These are phyloP conservation scores for Leucosticte australis DNA, from an alignment of 2,113 vertebrate genomes.

Conservation along the genomic window DNA sequence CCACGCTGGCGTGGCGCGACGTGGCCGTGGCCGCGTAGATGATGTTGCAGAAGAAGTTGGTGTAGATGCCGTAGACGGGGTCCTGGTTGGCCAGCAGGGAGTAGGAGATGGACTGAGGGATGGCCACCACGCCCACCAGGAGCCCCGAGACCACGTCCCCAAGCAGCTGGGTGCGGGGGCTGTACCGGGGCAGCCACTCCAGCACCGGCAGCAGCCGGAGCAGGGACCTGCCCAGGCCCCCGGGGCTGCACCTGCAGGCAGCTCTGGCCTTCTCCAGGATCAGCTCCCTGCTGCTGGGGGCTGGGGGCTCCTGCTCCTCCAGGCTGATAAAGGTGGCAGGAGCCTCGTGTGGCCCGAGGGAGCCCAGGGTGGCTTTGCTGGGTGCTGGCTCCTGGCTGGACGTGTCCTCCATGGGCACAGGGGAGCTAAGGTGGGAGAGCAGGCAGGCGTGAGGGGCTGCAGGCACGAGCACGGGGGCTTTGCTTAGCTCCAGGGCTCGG, in stretches of 20 bases:
- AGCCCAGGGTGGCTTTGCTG: not conserved
- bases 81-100: slow-evolving; percentile 67
- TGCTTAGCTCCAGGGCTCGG: not conserved
- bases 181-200: slow-evolving; percentile 56
- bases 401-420: not conserved
- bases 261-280: slow-evolving; percentile 8
- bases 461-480: not conserved
- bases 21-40: slow-evolving; percentile 55
- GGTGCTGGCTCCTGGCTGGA: not conserved
- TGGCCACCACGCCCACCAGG: slow-evolving; percentile 63
- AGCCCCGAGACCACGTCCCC: slow-evolving; percentile 64
- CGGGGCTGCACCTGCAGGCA: not conserved
- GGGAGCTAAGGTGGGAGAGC: not conserved
- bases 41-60: slow-evolving; percentile 70
- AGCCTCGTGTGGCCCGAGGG: not conserved
- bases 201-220: slow-evolving; percentile 46
- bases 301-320: slow-evolving; percentile 19
- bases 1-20: slow-evolving; percentile 54
- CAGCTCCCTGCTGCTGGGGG: not conserved
- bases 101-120: slow-evolving; percentile 71
- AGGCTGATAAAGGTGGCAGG: not conserved
- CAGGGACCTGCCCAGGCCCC: not conserved
- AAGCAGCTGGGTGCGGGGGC: not conserved
- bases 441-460: not conserved
- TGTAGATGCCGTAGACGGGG: slow-evolving; percentile 68